Evolutionary conservation across 2,113 vertebrate species (phyloP).

Genomic region (Pelecanus crispus): DNA sequence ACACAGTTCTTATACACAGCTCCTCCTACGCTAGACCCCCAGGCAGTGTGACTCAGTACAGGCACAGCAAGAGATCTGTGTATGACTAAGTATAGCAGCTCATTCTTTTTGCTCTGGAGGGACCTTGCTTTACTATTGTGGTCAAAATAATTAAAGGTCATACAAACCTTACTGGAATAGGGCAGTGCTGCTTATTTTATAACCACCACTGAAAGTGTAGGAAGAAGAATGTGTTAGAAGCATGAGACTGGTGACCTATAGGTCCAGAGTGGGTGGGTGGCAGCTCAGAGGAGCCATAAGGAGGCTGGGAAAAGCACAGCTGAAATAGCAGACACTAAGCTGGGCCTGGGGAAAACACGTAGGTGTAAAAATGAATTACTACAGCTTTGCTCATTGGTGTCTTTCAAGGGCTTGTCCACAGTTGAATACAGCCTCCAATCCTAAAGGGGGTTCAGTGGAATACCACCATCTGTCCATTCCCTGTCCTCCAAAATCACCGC

Average conservation of each 20-base stretch:
- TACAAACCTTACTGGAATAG: not conserved
- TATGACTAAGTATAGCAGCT: not conserved
- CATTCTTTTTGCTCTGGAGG: not conserved
- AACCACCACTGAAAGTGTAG: not conserved
- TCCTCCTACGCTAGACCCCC: not conserved
- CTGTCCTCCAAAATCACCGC: not conserved
- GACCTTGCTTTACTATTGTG: not conserved
- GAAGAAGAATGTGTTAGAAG: not conserved
- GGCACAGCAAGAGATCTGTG: not conserved
- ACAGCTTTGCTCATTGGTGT: not conserved
- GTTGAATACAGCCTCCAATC: not conserved
- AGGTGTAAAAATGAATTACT: not conserved
- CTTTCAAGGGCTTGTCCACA: not conserved
- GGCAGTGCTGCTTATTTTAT: not conserved
- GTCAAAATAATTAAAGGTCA: not conserved
- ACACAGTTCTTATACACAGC: not conserved
- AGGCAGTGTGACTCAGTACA: not conserved
- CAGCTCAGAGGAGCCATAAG: not conserved
- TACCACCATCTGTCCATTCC: not conserved
- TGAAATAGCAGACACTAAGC: not conserved
- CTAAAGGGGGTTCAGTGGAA: not conserved
- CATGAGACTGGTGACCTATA: not conserved
- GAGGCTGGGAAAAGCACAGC: not conserved
- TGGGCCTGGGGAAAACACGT: not conserved
- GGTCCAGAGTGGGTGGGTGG: not conserved